Evolutionary conservation across 2,888 invertebrate species (phyloP).

Genomic region (Cantharis lateralis): DNA sequence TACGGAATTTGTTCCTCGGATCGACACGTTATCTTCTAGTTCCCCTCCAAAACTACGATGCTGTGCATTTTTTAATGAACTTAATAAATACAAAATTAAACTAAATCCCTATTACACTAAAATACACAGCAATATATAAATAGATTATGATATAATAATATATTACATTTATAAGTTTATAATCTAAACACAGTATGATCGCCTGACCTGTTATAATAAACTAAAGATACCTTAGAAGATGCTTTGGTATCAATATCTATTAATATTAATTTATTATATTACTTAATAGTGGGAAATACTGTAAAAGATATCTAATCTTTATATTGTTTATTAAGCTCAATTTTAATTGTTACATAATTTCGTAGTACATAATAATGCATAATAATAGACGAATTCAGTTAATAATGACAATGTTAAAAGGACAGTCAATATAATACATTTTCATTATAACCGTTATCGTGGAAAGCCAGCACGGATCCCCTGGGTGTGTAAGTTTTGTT

Average conservation of each 20-base stretch:
- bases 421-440: conserved; percentile 13
- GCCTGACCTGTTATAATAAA: too few relatives aligned
- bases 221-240: too few relatives aligned
- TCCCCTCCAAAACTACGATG: too few relatives aligned
- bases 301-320: neutral
- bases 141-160: too few relatives aligned
- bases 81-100: too few relatives aligned
- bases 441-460: conserved; percentile 19
- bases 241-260: neutral
- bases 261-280: neutral
- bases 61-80: too few relatives aligned
- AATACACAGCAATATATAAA: too few relatives aligned
- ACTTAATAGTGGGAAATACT: neutral
- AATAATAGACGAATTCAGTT: conserved; percentile 1
- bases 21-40: too few relatives aligned
- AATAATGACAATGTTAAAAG: conserved; percentile 13
- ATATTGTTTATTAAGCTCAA: neutral
- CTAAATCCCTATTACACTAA: too few relatives aligned
- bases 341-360: neutral
- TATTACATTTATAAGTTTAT: too few relatives aligned
- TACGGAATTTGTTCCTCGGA: too few relatives aligned
- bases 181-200: too few relatives aligned
- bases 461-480: conserved; percentile 15
- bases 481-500: conserved; percentile 6
- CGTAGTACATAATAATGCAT: neutral